phyloP scores from a whole-genome alignment of 2,113 vertebrate genomes.

The Oncorhynchus kisutch region DNA sequence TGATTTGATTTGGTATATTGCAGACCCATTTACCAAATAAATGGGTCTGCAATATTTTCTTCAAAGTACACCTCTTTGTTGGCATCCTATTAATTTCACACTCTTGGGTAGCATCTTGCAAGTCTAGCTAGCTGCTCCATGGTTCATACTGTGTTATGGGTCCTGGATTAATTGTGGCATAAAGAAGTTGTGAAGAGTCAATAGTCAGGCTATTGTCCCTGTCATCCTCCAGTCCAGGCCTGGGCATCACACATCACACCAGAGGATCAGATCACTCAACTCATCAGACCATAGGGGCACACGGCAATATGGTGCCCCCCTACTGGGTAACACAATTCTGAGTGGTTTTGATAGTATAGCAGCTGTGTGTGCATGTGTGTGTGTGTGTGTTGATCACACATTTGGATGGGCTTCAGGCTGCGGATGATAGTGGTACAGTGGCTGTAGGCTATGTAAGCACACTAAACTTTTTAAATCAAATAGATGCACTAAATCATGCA shows the following conservation, averaged over 20 bases:
- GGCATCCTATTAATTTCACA: neutral
- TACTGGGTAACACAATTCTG: neutral
- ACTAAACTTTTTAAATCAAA: conserved; percentile 8
- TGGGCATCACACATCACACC: conserved; percentile 1
- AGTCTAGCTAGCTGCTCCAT: conserved; percentile 28
- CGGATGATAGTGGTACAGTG: neutral
- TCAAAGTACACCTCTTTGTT: neutral
- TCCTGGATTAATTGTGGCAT: conserved; percentile 53
- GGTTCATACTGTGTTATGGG: conserved; percentile 42
- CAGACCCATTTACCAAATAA: too few species aligned
- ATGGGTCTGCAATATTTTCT: too few species aligned
- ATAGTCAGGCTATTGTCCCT: conserved; percentile 46
- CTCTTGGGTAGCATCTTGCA: neutral
- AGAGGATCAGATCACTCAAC: conserved; percentile 37
- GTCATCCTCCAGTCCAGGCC: conserved; percentile 18
- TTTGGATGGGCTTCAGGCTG: neutral
- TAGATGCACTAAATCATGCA: conserved; percentile 18
- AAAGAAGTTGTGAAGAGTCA: conserved; percentile 59
- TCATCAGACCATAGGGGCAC: conserved; percentile 48
- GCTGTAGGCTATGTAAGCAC: neutral
- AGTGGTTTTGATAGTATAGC: conserved; percentile 28
- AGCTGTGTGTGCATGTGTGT: conserved; percentile 7
- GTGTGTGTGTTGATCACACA: conserved; percentile 9
- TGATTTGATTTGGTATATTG: too few species aligned
- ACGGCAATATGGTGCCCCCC: neutral